Evolutionary conservation across 1,140 invertebrate species (phyloP), one percentile per base, ranked within the genome.

Genomic region (Procambarus virginalis): DNA sequence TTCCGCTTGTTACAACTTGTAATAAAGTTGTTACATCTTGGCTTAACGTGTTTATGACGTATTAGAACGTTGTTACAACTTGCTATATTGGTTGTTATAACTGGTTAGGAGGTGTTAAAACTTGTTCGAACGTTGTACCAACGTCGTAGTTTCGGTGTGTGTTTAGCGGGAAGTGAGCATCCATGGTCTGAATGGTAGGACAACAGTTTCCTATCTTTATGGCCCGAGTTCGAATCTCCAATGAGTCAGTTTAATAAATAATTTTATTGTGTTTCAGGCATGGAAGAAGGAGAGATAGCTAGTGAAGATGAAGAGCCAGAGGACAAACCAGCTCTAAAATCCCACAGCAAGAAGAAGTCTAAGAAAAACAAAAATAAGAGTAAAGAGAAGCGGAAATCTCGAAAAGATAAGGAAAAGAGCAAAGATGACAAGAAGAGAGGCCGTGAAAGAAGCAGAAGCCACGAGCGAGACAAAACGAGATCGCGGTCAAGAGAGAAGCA

Each of bases 381-480:
- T 22, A 60, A 77, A 85, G 51, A 78, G 58, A 85, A 77, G 84
- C 58, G 73, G 20, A 48, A 55, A 58, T 75, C 84, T 22, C 12
- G 55, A 12, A 77, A 60, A 77, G 73, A 85, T 73, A 85, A 77
- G 51, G 55, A 70, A 55, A 77, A 85, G 34, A 77, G n/a, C 45
- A 85, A 77, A 45, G 84, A 85, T 48, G 84, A 85, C n/a, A 77
- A 77, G 64, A 85, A 85, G 55, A 77, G 55, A 46, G 68, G 70
- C 51, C 12, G n/a, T 77, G 84, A 77, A 22, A 73, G 22, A 58
- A 77, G 73, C 58, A 77, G n/a, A 58, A 85, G 68, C 68, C 68
- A n/a, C 17, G 75, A 75, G 2, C 49, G 73, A 70, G 45, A 85
- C 20, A 55, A 46, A 76, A 55, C 68, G 58, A 60, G 70, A 73